phyloP scores from a whole-genome alignment of 2,113 vertebrate species.

The Trichomycterus rosablanca region DNA sequence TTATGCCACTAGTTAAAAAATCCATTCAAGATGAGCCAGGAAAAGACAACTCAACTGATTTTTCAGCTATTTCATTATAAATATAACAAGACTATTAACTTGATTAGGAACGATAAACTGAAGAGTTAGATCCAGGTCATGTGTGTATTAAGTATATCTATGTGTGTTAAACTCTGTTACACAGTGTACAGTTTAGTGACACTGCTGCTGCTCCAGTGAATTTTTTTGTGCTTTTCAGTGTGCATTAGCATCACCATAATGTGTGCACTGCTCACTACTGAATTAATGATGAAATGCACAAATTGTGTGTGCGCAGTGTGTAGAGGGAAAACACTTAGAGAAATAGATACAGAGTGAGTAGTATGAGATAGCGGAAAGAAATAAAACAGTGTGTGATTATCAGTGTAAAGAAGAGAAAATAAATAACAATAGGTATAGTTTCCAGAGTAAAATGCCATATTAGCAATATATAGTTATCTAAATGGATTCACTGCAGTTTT shows the following conservation, averaged over 20 bases:
- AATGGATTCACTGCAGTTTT: not conserved
- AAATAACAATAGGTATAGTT: constrained; percentile 29
- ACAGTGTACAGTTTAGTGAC: constrained; percentile 39
- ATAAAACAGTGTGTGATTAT: constrained; percentile 6
- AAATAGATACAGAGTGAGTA: not conserved
- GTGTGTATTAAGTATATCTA: too few species aligned
- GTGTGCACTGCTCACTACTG: constrained; percentile 54
- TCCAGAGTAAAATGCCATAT: constrained; percentile 26
- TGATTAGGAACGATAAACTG: too few species aligned
- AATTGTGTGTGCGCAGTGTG: not conserved
- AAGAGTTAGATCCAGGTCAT: too few species aligned
- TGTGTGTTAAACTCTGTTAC: too few species aligned
- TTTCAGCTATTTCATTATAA: too few species aligned
- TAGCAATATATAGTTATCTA: not conserved
- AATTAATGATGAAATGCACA: constrained; percentile 66
- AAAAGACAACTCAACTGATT: too few species aligned
- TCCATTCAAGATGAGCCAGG: too few species aligned
- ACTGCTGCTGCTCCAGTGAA: constrained; percentile 8
- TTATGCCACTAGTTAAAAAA: too few species aligned
- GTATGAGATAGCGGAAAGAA: not conserved
- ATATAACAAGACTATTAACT: too few species aligned
- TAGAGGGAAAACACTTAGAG: not conserved
- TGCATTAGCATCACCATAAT: constrained; percentile 62
- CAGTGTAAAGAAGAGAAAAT: not conserved
- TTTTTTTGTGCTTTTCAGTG: constrained; percentile 55